These are phyloP conservation scores for Samia ricini DNA, from an alignment of 1,140 invertebrate species.

Conservation along the genomic window DNA sequence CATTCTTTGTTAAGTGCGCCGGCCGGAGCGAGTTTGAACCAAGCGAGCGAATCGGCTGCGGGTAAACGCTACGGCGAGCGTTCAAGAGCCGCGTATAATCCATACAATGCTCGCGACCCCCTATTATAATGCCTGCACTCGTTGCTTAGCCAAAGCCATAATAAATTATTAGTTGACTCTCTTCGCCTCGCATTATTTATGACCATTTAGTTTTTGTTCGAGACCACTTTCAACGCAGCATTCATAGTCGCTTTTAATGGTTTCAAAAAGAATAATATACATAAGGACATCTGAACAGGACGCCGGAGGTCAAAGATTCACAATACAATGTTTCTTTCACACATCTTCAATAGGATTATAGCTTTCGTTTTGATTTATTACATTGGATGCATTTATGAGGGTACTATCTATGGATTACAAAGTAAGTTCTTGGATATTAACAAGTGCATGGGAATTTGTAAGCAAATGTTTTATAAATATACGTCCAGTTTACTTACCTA, in stretches of 20 bases:
- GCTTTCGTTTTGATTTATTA: slow-evolving; percentile 32
- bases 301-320: slow-evolving; percentile 50
- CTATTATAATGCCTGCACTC: slow-evolving; percentile 52
- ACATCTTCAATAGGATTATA: slow-evolving; percentile 23
- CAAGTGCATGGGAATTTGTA: too few relatives aligned
- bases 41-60: slow-evolving; percentile 10
- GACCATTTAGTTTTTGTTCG: slow-evolving; percentile 54
- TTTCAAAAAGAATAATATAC: slow-evolving; percentile 55
- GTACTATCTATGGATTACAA: slow-evolving; percentile 23
- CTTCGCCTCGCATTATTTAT: slow-evolving; percentile 67
- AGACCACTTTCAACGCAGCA: slow-evolving; percentile 41
- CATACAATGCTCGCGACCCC: slow-evolving; percentile 31
- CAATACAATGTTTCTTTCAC: slow-evolving; percentile 40
- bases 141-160: slow-evolving; percentile 31
- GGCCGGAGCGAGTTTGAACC: slow-evolving; percentile 6
- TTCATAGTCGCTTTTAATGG: slow-evolving; percentile 39
- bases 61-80: not conserved
- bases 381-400: slow-evolving; percentile 19
- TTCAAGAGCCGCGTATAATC: slow-evolving; percentile 20
- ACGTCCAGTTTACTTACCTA: not conserved
- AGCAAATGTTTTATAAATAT: not conserved
- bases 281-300: slow-evolving; percentile 64
- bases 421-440: slow-evolving; percentile 12
- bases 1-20: slow-evolving; percentile 24
- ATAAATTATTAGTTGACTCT: slow-evolving; percentile 69